Evolutionary conservation across 2,888 invertebrate genomes (phyloP).

Genomic region (Sisyra nigra): DNA sequence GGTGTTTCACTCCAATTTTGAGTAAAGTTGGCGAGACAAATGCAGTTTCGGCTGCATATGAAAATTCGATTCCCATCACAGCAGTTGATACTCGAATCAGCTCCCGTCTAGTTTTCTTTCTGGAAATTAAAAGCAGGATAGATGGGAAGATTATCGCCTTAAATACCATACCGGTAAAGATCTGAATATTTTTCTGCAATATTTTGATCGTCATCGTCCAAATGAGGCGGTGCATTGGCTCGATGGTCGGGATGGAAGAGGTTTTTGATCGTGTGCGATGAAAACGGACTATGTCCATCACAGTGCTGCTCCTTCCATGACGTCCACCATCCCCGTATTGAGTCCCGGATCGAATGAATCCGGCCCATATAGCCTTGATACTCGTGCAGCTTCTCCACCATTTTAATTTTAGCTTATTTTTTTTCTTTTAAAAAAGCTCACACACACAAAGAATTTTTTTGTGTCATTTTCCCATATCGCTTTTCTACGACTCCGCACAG

Average conservation of each 20-base stretch:
- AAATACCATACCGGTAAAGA: slow-evolving; percentile 51
- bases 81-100: slow-evolving; percentile 80
- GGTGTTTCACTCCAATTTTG: slow-evolving; percentile 82
- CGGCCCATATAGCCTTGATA: slow-evolving; percentile 63
- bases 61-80: slow-evolving; percentile 95
- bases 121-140: slow-evolving; percentile 27
- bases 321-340: slow-evolving; percentile 42
- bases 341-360: slow-evolving; percentile 49
- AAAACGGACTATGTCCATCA: slow-evolving; percentile 20
- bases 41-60: slow-evolving; percentile 94
- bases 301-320: slow-evolving; percentile 44
- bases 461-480: background rate
- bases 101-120: slow-evolving; percentile 63
- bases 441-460: background rate
- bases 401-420: slow-evolving; percentile 26
- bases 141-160: no score
- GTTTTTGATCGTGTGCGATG: slow-evolving; percentile 24
- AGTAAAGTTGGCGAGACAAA: slow-evolving; percentile 90
- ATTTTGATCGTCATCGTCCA: slow-evolving; percentile 18
- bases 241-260: slow-evolving; percentile 29
- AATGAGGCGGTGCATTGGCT: slow-evolving; percentile 14
- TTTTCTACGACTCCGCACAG: no score
- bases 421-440: background rate
- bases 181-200: slow-evolving; percentile 39
- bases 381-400: slow-evolving; percentile 65